Evolutionary conservation across 2,113 vertebrate species (phyloP), one percentile per base, ranked within the genome.

Genomic region (Speoplatyrhinus poulsoni): DNA sequence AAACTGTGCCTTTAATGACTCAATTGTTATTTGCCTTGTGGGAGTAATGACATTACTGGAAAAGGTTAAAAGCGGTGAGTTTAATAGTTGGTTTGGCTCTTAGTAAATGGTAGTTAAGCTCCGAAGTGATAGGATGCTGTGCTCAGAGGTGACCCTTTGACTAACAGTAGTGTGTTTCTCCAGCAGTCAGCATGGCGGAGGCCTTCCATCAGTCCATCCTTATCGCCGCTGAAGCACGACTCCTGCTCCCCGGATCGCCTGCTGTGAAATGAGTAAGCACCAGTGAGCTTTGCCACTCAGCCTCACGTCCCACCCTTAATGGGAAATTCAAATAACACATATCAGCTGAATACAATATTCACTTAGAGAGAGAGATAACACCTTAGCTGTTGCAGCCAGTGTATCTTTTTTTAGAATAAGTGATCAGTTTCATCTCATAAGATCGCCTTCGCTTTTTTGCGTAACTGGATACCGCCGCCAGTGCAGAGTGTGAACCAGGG

Each of bases 341-440:
- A 89, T 86, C 89, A 87, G 87, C 83, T 68, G 79, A 87, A 88
- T 82, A 85, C 83, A 89, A 87, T 88, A 87, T 86, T 90, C 87
- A 87, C 87, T 88, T 86, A 85, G 86, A 33, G 33, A 46, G 59
- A 57, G 55, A 80, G 88, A 90, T 90, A 89, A 88, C 83, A 69
- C 81, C 76, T 62, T 57, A 70, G 69, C 56, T 63, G 81, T 85
- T 81, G 77, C 79, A 82, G 85, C 82, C 84, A 77, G 64, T 82
- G 82, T 85, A 79, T 86, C 82, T 53, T 53, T 26, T 70, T 80
- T 80, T 56, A 72, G 75, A 79, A 79, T 50, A 65, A 81, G 70
- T 71, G 46, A 75, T 82, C 63, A n/a, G 68, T 57, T 77, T 80
- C 68, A 19, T 9, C 11, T 5, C 47, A 12, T 32, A 19, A 58